These are phyloP conservation scores for Zonitis immaculata DNA, from an alignment of 2,888 invertebrate genomes.

Conservation along the genomic window DNA sequence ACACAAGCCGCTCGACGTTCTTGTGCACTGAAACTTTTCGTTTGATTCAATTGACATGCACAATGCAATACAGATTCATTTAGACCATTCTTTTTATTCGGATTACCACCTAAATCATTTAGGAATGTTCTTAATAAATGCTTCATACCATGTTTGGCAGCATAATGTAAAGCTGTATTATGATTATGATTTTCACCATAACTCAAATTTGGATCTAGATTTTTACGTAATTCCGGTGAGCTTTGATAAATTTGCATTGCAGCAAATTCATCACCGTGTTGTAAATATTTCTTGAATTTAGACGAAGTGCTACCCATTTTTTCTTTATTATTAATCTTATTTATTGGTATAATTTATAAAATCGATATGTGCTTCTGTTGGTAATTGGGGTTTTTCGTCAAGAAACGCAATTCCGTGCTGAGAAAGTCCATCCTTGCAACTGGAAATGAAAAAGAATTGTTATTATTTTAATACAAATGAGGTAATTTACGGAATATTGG, in stretches of 20 bases:
- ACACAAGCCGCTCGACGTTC: slow-evolving; percentile 59
- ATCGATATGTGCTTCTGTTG: slow-evolving; percentile 36
- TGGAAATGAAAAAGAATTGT: slow-evolving; percentile 22
- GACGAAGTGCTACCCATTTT: slow-evolving; percentile 64
- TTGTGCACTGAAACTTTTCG: slow-evolving; percentile 53
- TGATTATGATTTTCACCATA: slow-evolving; percentile 63
- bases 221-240: slow-evolving; percentile 59
- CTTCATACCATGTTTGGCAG: slow-evolving; percentile 61
- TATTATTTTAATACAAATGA: too few relatives aligned
- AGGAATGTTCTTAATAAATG: slow-evolving; percentile 60
- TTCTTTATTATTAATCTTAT: slow-evolving; percentile 6
- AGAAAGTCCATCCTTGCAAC: slow-evolving; percentile 32
- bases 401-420: slow-evolving; percentile 39
- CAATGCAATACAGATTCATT: slow-evolving; percentile 62
- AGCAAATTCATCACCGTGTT: slow-evolving; percentile 66
- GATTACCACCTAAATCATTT: slow-evolving; percentile 61
- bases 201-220: slow-evolving; percentile 61
- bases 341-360: slow-evolving; percentile 19
- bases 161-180: slow-evolving; percentile 64
- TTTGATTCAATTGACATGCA: slow-evolving; percentile 53
- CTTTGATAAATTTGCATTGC: slow-evolving; percentile 62
- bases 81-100: slow-evolving; percentile 61
- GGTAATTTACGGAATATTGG: too few relatives aligned
- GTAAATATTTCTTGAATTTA: slow-evolving; percentile 64
- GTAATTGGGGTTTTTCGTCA: slow-evolving; percentile 38